Base-by-base conservation (phyloP, 2,888 invertebrate species). In the Baccha elongata region DNA sequence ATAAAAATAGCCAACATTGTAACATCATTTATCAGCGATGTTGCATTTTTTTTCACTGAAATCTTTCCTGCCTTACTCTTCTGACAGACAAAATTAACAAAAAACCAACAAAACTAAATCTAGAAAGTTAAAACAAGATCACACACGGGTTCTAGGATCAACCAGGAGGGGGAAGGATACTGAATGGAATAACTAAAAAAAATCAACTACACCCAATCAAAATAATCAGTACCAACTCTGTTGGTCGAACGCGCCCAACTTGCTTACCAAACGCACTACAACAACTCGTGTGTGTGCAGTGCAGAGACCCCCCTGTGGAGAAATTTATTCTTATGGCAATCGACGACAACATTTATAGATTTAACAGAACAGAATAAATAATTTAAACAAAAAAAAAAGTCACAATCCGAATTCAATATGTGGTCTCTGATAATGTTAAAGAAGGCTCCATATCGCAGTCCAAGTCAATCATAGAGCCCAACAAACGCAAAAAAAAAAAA, bases 331-430 rank as follows among this genome's bases (percentile, higher is more conserved):
- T 46, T 69, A 52, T 69, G 58, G 46, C 73, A 65, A 69, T 83
- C 72, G 83, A 78, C 83, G 83, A 83, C 83, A 83, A 78, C 83
- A 68, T 83, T 83, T 83, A 83, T 78, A 84, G 84, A 74, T 79
- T 84, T 79, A 64, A 74, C 58, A 65, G 74, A 84, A 84, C 79
- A 74, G 74, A 84, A 84, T 79, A 84, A 84, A 79, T 84, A 84
- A 78, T 84, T 83, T 72, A 37, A 73, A 29, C 60, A 2, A 75
- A 29, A 42, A 73, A 72, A 35, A 35, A 10, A 32, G 23, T 42
- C 53, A 55, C 71, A 46, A 52, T 50, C 21, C 50, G 13, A 53
- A 37, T 37, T n/a, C n/a, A n/a, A 37, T 50, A 52, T 60, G 53
- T 55, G 42, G 42, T 52, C 62, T 64, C 40, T 19, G 35, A 52